Conservation (phyloP, 2,888 invertebrate species). For the Matsumyia berberina region DNA sequence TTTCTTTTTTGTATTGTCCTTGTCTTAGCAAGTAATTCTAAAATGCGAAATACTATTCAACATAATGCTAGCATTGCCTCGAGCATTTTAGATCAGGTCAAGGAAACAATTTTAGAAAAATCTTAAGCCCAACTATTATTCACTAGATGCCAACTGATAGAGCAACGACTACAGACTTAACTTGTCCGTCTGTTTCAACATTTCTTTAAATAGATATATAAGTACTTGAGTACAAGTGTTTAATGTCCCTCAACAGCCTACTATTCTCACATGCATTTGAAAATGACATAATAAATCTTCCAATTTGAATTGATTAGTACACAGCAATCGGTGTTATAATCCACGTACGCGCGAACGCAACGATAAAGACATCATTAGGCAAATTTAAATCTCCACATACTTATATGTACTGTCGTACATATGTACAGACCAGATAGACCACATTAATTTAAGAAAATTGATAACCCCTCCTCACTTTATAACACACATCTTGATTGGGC, state of each 20-base stretch:
- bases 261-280: constrained; percentile 1
- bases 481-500: constrained; percentile 17
- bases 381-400: constrained; percentile 18
- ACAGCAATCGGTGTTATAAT: constrained; percentile 6
- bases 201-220: neutral
- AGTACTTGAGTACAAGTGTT: neutral
- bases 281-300: constrained; percentile 15
- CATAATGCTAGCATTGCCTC: too few relatives aligned
- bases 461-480: constrained; percentile 29
- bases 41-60: too few relatives aligned
- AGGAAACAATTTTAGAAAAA: too few relatives aligned
- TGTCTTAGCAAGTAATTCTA: too few relatives aligned
- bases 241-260: neutral
- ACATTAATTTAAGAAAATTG: constrained; percentile 44
- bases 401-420: neutral
- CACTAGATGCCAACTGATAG: too few relatives aligned
- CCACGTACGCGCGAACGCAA: constrained; percentile 9
- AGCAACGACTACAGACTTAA: too few relatives aligned
- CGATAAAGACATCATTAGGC: constrained; percentile 24
- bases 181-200: too few relatives aligned
- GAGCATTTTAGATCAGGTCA: too few relatives aligned
- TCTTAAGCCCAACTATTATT: too few relatives aligned
- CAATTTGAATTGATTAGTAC: constrained; percentile 26
- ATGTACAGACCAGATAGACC: neutral
- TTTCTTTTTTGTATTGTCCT: too few relatives aligned